Conservation (phyloP, 2,888 invertebrate genomes). For the Electrophaes corylata region DNA sequence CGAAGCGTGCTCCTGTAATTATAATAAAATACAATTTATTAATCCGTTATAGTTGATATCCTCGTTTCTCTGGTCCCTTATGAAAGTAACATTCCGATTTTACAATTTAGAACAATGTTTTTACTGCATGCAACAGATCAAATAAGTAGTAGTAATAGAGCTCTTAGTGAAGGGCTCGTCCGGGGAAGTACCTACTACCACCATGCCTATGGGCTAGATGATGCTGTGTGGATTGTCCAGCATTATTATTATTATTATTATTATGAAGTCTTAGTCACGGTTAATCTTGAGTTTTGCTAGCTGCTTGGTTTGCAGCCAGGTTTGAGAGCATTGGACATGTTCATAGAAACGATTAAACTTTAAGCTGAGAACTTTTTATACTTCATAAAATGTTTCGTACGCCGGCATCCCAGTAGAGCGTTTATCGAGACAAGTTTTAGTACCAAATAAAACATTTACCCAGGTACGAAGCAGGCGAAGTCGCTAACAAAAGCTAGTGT, state of each 20-base stretch:
- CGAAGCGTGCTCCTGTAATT: slow-evolving; percentile 55
- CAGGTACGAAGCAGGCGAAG: neutral
- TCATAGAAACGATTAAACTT: neutral
- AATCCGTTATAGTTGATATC: neutral
- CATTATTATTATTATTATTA: too few relatives aligned
- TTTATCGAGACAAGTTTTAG: slow-evolving; percentile 7
- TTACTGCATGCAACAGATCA: too few relatives aligned
- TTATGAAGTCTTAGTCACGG: too few relatives aligned
- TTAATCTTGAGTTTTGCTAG: too few relatives aligned
- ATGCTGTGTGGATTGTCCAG: too few relatives aligned
- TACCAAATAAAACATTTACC: slow-evolving; percentile 1
- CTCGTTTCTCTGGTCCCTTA: too few relatives aligned
- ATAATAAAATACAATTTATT: slow-evolving; percentile 22
- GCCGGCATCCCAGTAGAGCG: slow-evolving; percentile 3
- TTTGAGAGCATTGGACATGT: neutral
- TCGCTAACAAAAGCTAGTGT: neutral
- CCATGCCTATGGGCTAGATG: too few relatives aligned
- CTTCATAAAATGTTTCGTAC: neutral
- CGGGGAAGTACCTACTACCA: too few relatives aligned
- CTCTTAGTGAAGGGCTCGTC: too few relatives aligned
- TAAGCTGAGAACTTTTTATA: slow-evolving; percentile 8
- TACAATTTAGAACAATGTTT: too few relatives aligned
- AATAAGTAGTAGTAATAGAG: too few relatives aligned
- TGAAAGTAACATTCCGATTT: too few relatives aligned
- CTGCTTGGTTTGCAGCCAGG: neutral